Base-by-base conservation (phyloP, 92 coral and sea anemone genomes). In the Zoanthus gigantus region DNA sequence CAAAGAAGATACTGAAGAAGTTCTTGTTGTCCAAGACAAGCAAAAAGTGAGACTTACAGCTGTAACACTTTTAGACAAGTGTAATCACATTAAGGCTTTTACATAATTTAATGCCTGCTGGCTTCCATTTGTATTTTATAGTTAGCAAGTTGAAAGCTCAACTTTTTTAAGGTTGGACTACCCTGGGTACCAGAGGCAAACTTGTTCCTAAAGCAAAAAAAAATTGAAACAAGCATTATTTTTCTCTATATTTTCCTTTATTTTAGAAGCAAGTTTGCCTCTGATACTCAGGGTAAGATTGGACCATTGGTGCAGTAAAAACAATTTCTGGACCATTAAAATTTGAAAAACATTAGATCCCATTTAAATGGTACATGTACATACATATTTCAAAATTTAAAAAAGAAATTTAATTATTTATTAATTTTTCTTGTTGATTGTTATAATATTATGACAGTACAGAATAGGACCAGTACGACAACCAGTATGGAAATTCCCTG, bases 401-500 rank as follows among this genome's bases (percentile, higher is more conserved):
- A 37, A 37, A 37, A 37, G 23, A 23, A 23, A 23, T 23, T 23
- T 23, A 23, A 23, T 23, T 34, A 34, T 3, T 2, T 37, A 37
- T 37, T 2, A 37, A 37, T 37, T 37, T 37, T 37, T 37, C 42
- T 37, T 37, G 42, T 4, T 37, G 4, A 37, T 54, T 54, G 60
- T 54, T 7, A 3, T 54, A 6, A 54, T 54, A 10, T 0, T 54
- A 7, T 54, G 60, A 16, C 66, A 60, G 66, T 60, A 60, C 54
- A 84, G 77, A 63, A 86, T 89, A 50, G 94, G 94, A 44, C 76
- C 85, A 15, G 30, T 45, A 18, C 79, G 58, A n/a, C 92, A 88
- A 48, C 74, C 94, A 6, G 78, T 95, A 7, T 95, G 98, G 98
- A 95, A 95, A 76, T 95, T 95, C 78, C 98, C 98, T 65, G 98